Evolutionary conservation across 2,113 vertebrate species (phyloP), one percentile per base, ranked within the genome.

Genomic region (Coracopsis vasa): DNA sequence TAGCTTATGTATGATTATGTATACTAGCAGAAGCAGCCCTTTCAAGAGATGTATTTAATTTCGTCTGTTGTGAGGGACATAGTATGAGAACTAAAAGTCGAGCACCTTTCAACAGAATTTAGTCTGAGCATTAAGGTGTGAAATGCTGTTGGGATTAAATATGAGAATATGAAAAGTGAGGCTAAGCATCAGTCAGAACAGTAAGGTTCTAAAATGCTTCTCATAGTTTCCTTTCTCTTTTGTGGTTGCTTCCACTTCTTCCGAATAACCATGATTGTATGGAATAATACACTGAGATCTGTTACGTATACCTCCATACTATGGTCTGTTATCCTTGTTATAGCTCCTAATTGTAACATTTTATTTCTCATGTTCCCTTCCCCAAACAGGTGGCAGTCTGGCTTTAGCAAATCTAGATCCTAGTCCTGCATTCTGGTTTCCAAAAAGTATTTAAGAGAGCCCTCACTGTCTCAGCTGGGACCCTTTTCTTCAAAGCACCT

Each of bases 301-400:
- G 2, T 79, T 74, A 23, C 8, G 3, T 41, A 9, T 35, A 9
- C 4, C 5, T 77, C 6, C 4, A 3, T 31, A 11, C 16, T 41
- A 1, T 71, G 56, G 17, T 17, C 10, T 53, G 13, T 70, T 74
- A n/a, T 11, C 15, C 6, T 31, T 84, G 7, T 45, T 66, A 0
- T 31, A 11, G 65, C 21, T 86, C 31, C 19, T 71, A 33, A 60
- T 21, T 45, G 17, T 66, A 35, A 29, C 33, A 42, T 16, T 48
- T 62, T 83, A 39, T 73, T 78, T 87, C 10, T 67, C 21, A 11
- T 24, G 7, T 67, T 7, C n/a, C 4, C 5, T 54, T 54, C 86
- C 31, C n/a, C 44, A 77, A 24, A 11, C 39, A 6, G 0, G 0
- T n/a, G 9, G 66, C 37, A 60, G 0, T 71, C 21, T 62, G 37